These are phyloP conservation scores for Bucco capensis DNA, from an alignment of 2,113 vertebrate species.

Conservation along the genomic window DNA sequence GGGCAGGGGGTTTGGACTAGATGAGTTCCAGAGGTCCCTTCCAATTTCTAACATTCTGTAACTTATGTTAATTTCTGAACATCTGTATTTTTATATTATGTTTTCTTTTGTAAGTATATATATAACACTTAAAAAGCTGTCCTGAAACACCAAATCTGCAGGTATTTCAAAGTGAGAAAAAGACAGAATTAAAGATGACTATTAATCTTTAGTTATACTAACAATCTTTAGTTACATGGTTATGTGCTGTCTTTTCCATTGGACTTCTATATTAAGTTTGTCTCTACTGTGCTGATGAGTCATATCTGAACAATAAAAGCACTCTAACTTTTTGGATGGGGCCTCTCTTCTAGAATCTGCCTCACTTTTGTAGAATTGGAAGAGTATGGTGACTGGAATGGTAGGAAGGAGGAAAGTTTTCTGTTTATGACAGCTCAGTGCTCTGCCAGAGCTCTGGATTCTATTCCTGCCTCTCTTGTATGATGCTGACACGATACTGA, in stretches of 20 bases:
- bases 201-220: neutral
- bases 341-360: neutral
- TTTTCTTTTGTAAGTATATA: neutral
- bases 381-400: neutral
- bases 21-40: no score
- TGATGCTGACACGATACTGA: neutral
- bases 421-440: rapidly evolving
- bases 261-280: neutral
- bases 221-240: neutral
- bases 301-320: neutral
- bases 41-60: no score
- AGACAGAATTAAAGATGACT: neutral
- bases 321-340: neutral
- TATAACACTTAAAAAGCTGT: neutral
- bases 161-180: neutral
- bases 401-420: neutral
- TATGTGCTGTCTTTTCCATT: neutral
- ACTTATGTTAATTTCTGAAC: neutral
- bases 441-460: neutral
- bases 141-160: neutral
- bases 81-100: neutral
- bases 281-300: neutral
- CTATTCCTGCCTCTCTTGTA: neutral
- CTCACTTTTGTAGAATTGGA: neutral
- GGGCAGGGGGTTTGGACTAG: no score